Conservation (phyloP, 2,797 vertebrate genomes). For the Rhadinocentrus ornatus region DNA sequence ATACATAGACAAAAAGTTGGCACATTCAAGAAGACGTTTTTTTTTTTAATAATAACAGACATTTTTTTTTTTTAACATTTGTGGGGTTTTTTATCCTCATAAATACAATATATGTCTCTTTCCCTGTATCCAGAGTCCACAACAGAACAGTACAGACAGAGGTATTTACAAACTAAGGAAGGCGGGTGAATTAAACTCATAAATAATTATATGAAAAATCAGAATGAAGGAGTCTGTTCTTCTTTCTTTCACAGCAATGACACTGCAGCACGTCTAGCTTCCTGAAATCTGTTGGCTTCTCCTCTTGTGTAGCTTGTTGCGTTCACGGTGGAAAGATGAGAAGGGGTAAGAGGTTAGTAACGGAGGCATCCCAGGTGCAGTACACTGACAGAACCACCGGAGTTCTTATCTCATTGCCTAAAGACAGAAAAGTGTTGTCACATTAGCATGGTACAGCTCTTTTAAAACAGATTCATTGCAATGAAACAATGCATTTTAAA, state of each 20-base stretch:
- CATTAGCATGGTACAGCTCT: not conserved
- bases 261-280: slow-evolving; percentile 45
- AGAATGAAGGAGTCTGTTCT: slow-evolving; percentile 65
- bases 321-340: slow-evolving; percentile 57
- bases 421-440: not conserved
- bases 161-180: slow-evolving; percentile 82
- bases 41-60: slow-evolving; percentile 61
- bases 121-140: slow-evolving; percentile 80
- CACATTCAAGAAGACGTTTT: slow-evolving; percentile 85
- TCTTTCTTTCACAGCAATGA: slow-evolving; percentile 64
- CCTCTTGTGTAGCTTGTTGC: slow-evolving; percentile 46
- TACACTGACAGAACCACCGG: slow-evolving; percentile 25
- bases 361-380: slow-evolving; percentile 51
- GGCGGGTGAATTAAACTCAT: slow-evolving; percentile 74
- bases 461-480: not conserved
- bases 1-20: slow-evolving; percentile 83
- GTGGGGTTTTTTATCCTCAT: slow-evolving; percentile 71
- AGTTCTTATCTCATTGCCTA: slow-evolving; percentile 85
- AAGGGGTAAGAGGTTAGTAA: slow-evolving; percentile 43
- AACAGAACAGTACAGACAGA: slow-evolving; percentile 83
- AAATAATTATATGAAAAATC: slow-evolving; percentile 81
- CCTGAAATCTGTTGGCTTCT: slow-evolving; percentile 50
- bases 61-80: slow-evolving; percentile 58
- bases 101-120: slow-evolving; percentile 87
- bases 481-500: not conserved